These are phyloP conservation scores for Drosophila nigrodunni DNA, from an alignment of 1,140 invertebrate species.

Conservation along the genomic window DNA sequence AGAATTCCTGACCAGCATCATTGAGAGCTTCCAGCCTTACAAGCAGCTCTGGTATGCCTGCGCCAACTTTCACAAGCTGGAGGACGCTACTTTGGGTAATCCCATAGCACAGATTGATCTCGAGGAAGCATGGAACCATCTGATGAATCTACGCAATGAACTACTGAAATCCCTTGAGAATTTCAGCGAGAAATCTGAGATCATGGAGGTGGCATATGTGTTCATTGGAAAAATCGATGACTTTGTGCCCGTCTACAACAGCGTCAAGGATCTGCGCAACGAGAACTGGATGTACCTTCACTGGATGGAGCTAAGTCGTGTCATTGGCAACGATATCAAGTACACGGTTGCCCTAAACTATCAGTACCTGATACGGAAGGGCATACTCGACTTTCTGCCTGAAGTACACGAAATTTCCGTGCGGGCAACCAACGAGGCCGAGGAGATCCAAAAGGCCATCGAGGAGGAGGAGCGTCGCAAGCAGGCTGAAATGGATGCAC, in stretches of 20 bases:
- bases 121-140: constrained; percentile 59
- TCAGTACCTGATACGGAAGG: constrained; percentile 68
- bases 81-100: constrained; percentile 79
- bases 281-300: constrained; percentile 80
- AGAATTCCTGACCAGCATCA: constrained; percentile 68
- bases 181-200: constrained; percentile 73
- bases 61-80: constrained; percentile 71
- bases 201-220: constrained; percentile 64
- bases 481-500: constrained; percentile 62
- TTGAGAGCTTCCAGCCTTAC: constrained; percentile 69
- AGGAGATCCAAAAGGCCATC: constrained; percentile 54
- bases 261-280: constrained; percentile 72
- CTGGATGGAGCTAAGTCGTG: constrained; percentile 66
- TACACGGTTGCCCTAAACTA: constrained; percentile 71
- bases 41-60: constrained; percentile 73
- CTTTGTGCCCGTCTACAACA: constrained; percentile 66
- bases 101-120: constrained; percentile 69
- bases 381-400: constrained; percentile 67
- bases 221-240: constrained; percentile 64
- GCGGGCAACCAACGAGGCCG: constrained; percentile 70
- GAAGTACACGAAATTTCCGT: constrained; percentile 67
- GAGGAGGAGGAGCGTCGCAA: constrained; percentile 72
- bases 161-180: constrained; percentile 45
- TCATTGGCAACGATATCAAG: constrained; percentile 69
- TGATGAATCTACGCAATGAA: constrained; percentile 54